Evolutionary conservation across 2,113 vertebrate genomes (phyloP), one percentile per base, ranked within the genome.

Genomic region (Leucopsar rothschildi): DNA sequence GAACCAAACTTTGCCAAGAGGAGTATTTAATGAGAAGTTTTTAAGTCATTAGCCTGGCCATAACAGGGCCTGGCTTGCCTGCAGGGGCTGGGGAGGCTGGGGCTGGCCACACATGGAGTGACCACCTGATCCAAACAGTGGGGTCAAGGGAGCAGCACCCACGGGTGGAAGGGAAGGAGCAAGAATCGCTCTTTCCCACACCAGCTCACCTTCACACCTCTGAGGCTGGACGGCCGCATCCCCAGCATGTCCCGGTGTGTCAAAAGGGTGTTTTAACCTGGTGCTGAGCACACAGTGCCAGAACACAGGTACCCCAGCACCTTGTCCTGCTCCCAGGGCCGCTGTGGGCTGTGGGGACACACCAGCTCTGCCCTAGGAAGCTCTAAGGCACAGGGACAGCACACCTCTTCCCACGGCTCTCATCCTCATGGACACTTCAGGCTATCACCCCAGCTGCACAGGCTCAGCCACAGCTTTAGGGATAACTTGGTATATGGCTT

Each of bases 271-370:
- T n/a, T 60, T 55, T 5, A 0, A 29, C 5, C 10, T 28, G 10
- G 11, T 0, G 4, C 50, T 10, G n/a, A 57, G 52, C 39, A 53
- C 47, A 29, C 2, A 4, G 35, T 2, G 31, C 53, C 1, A 1
- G 17, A 2, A 14, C 65, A 50, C 57, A 35, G 65, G 4, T 39
- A 52, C 18, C 31, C 20, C 50, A n/a, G 16, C 2, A 6, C 28
- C 18, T 2, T 0, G 15, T 16, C 40, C 18, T 2, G 1, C 57
- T 12, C 17, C 59, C 0, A 1, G 14, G 53, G 33, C 39, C 17
- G 2, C 7, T 0, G 0, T 2, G 28, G 1, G 15, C 7, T 0
- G 0, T 2, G 33, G 2, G 12, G 39, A 53, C 21, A 8, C 0
- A 2, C 1, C 50, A 39, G 28, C 39, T 37, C 47, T 7, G 28